Conservation (phyloP, 2,888 invertebrate species). For the Trissolcus japonicus region DNA sequence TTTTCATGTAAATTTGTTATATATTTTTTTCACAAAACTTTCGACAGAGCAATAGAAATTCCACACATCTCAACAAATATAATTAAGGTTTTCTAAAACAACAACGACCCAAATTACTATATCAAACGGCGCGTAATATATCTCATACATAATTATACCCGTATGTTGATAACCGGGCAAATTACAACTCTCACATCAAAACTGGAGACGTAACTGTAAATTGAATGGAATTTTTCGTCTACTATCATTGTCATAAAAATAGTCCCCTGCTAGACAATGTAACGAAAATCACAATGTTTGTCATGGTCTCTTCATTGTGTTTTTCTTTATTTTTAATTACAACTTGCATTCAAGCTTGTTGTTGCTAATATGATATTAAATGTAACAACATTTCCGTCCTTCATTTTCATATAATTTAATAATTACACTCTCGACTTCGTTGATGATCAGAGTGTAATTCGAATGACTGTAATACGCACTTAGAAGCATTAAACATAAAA, state of each 20-base stretch:
- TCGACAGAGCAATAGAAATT: background rate
- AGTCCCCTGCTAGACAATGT: constrained; percentile 18
- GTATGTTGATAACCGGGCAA: constrained; percentile 33
- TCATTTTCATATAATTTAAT: background rate
- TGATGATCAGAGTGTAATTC: background rate
- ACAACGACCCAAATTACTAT: constrained; percentile 20
- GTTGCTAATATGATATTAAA: background rate
- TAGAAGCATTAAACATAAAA: no score
- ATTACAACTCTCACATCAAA: constrained; percentile 27
- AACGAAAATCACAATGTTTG: constrained; percentile 18
- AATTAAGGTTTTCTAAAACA: constrained; percentile 19
- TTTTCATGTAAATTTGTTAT: background rate
- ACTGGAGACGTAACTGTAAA: constrained; percentile 40
- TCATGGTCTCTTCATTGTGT: constrained; percentile 21
- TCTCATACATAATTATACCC: constrained; percentile 41
- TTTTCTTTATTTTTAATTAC: constrained; percentile 17
- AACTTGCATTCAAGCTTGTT: constrained; percentile 8
- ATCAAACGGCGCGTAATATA: constrained; percentile 26
- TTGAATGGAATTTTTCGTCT: constrained; percentile 12
- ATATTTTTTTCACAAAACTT: background rate
- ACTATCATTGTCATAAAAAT: constrained; percentile 18
- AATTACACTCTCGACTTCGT: constrained; percentile 8
- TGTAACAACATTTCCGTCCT: constrained; percentile 3
- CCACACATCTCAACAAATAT: constrained; percentile 5
- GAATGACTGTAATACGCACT: background rate